These are phyloP conservation scores for Mungos mungo DNA, from an alignment of 2,113 vertebrate species.

Conservation along the genomic window DNA sequence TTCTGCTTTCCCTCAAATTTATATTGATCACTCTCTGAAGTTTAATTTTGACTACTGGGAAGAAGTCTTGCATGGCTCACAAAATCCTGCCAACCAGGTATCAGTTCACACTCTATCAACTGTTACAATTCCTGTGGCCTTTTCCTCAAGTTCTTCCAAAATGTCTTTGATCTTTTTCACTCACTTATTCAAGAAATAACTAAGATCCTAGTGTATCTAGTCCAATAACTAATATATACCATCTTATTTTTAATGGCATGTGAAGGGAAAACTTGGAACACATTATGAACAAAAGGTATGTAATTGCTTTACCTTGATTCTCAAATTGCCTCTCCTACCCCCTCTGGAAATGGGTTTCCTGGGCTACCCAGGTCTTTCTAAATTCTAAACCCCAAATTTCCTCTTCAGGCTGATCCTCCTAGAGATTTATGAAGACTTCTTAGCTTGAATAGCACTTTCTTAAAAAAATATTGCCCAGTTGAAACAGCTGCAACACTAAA, in stretches of 20 bases:
- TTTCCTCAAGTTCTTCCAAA: not conserved
- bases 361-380: not conserved
- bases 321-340: not conserved
- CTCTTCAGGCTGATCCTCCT: not conserved
- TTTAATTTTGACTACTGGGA: not conserved
- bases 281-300: not conserved
- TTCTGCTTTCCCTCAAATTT: not conserved
- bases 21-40: not conserved
- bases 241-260: not conserved
- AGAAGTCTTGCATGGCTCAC: not conserved
- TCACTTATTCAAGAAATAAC: not conserved
- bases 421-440: not conserved
- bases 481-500: not conserved
- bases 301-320: not conserved
- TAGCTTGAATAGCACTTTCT: not conserved
- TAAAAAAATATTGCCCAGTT: not conserved
- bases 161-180: conserved; percentile 5
- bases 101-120: not conserved
- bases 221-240: not conserved
- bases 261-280: not conserved
- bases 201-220: not conserved
- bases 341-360: not conserved
- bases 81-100: not conserved
- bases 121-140: not conserved
- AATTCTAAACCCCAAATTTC: not conserved